Percentiles rank a stretch among this genome's conserved stretches.
Conservation (phyloP, 2,113 vertebrate species). For the Campylomormyrus numenius region DNA sequence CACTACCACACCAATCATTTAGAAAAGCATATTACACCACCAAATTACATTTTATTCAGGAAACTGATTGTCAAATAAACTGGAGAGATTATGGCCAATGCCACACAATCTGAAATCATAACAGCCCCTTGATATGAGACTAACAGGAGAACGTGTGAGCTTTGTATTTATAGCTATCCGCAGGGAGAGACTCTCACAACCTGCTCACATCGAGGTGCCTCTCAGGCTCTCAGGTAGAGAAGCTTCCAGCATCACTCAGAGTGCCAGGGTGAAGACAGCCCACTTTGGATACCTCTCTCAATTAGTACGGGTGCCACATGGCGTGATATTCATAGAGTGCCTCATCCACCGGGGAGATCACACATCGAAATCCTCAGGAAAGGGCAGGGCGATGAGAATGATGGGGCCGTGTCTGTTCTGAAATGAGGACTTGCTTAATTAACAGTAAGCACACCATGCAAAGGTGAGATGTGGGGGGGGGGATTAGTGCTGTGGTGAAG, state of each 20-base stretch:
- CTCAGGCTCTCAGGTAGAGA: conserved; percentile 6
- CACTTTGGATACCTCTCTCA: neutral
- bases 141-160: neutral
- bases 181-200: neutral
- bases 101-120: neutral
- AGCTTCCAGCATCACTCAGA: neutral
- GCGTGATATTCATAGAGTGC: neutral
- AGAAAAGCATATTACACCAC: neutral
- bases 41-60: neutral
- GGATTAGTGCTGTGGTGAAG: neutral
- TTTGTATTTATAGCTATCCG: neutral
- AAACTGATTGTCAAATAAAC: neutral
- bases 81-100: neutral
- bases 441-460: neutral
- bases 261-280: neutral
- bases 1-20: neutral
- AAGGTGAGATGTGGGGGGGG: neutral
- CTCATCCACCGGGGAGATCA: neutral
- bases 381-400: neutral
- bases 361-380: neutral
- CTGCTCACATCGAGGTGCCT: neutral
- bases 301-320: neutral
- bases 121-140: neutral
- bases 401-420: neutral
- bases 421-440: neutral